Evolutionary conservation across 2,797 vertebrate species (phyloP), one percentile per base, ranked within the genome.

Genomic region (Propithecus perrieri): DNA sequence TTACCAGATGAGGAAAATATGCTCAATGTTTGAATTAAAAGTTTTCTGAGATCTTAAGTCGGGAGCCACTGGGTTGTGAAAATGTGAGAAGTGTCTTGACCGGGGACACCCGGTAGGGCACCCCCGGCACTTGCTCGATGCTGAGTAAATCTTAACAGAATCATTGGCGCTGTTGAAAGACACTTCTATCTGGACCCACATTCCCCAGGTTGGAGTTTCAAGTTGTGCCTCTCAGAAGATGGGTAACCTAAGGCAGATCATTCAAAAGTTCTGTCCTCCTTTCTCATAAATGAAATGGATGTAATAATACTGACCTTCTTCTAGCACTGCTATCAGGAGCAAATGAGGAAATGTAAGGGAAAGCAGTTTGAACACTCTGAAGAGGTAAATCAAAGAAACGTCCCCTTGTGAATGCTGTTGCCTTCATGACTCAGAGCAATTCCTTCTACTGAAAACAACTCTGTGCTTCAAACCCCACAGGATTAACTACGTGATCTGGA

Each of bases 191-290:
- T 33, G 53, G 41, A 74, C 35, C 61, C 33, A 7, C 24, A 46
- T 55, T 24, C 53, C 35, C 48, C 33, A 53, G 6, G 4, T 24
- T 35, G 18, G 35, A 33, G 28, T 30, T 10, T 14, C 20, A 48
- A 59, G 26, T 48, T 17, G 20, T 59, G 8, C 15, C 4, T 53
- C 18, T 86, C 18, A 33, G 67, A 63, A 61, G 89, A 43, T 5
- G 1, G 0, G 4, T 3, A 15, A 18, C 15, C 9, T 18, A 46
- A 10, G 17, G 46, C 5, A 13, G 13, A 22, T n/a, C 24, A 12
- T 33, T 22, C 33, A 43, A 85, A 30, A 11, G 4, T 43, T 75
- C 10, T 63, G 11, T 48, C 26, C 20, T 91, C 55, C 26, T 43
- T n/a, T 35, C 83, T 92, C 20, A 18, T 78, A 41, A 30, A 53